Percentiles rank a stretch among this genome's conserved stretches.
Evolutionary conservation across 2,797 vertebrate genomes (phyloP).

Genomic region (Alcedo atthis): DNA sequence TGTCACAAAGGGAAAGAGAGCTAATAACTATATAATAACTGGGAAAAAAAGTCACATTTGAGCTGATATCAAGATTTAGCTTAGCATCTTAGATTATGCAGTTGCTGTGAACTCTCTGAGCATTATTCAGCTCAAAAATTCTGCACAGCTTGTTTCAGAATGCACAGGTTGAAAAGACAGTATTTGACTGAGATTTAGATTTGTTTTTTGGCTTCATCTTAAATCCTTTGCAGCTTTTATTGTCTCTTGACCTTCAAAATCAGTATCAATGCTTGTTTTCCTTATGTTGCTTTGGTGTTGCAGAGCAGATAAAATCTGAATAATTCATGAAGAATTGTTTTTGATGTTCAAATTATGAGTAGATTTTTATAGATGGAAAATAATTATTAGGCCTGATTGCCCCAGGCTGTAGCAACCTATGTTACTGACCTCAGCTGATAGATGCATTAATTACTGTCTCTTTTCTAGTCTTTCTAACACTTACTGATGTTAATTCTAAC

Average conservation of each 20-base stretch:
- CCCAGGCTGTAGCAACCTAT: background rate
- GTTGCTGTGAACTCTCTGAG: background rate
- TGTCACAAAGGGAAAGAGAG: background rate
- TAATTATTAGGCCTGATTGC: background rate
- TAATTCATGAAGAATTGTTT: background rate
- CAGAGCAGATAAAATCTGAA: background rate
- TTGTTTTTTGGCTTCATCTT: background rate
- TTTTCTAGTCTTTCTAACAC: conserved; percentile 71
- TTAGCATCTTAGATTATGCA: background rate
- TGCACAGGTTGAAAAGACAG: background rate
- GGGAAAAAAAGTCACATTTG: background rate
- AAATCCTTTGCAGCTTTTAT: background rate
- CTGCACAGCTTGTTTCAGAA: background rate
- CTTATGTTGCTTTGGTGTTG: background rate
- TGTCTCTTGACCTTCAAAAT: background rate
- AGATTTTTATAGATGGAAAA: background rate
- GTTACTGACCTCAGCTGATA: conserved; percentile 1
- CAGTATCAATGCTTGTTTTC: background rate
- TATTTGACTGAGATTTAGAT: background rate
- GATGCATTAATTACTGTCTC: conserved; percentile 59
- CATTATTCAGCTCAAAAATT: background rate
- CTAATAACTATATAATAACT: background rate
- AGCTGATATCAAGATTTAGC: background rate
- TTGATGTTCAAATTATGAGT: background rate
- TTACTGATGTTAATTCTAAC: conserved; percentile 70